Evolutionary conservation across 2,797 vertebrate species (phyloP), one percentile per base, ranked within the genome.

Genomic region (Sebastes trivittatus): DNA sequence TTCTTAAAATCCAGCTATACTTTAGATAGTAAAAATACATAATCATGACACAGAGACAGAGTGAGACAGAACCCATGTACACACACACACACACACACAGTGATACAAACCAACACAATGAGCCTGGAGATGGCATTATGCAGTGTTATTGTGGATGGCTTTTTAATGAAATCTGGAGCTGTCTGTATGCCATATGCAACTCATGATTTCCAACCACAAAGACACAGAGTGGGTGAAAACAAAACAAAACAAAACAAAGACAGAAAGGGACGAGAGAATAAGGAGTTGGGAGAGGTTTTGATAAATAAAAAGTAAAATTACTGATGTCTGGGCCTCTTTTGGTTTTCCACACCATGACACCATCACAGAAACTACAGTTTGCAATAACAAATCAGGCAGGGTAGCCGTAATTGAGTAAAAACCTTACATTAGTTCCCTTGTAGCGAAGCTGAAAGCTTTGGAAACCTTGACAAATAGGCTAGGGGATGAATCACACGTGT

Each of bases 161-260:
- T 85, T 89, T 75, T 82, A 86, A 87, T 87, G 65, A 89, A 91
- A 82, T 78, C 77, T 70, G 38, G 67, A 78, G 83, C 79, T 71
- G 61, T 82, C 76, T 77, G 67, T 63, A 46, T 87, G 80, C 88
- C 83, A 87, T 77, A 73, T 84, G 81, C 78, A 84, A 83, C 75
- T 83, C 80, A 79, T 62, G 67, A 52, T 90, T 88, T 89, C 84
- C 85, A 89, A 87, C 88, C 81, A 87, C 88, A 89, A 81, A 77
- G 77, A 80, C 75, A 78, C 16, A n/a, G 74, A 86, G 76, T 80
- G 82, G 73, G 54, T 83, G 75, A 80, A 86, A 86, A 80, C 46
- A 78, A 81, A 86, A 80, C 46, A 78, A 81, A 86, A 74, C 67
- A 76, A 79, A 75, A 75, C 71, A 85, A 72, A 75, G 76, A 77